Conservation (phyloP, 2,797 vertebrate genomes). For the Anguilla obscura region DNA sequence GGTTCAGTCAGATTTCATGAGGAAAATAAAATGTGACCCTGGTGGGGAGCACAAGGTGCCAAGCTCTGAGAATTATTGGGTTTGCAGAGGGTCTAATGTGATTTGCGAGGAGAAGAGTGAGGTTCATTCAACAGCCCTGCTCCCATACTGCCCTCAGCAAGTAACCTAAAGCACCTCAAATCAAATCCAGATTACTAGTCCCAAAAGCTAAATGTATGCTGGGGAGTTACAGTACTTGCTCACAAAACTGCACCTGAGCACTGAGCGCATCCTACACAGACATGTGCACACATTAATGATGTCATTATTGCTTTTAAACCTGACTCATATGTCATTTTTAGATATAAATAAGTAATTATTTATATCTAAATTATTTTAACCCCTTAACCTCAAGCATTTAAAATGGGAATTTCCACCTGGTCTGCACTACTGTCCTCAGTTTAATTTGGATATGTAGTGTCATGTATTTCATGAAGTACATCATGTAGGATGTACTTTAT, state of each 20-base stretch:
- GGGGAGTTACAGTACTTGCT: neutral
- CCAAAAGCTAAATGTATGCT: neutral
- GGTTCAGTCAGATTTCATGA: neutral
- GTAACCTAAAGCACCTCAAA: neutral
- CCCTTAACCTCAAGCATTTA: too few species aligned
- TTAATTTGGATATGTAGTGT: neutral
- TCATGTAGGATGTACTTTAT: neutral
- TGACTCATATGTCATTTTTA: neutral
- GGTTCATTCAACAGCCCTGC: neutral
- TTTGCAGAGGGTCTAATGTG: neutral
- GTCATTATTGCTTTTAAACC: neutral
- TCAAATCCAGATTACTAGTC: slow-evolving; percentile 8
- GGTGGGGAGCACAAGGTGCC: neutral
- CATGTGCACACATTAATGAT: neutral
- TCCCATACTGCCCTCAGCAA: neutral
- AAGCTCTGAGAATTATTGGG: slow-evolving; percentile 4
- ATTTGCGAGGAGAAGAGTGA: neutral
- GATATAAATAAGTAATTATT: too few species aligned
- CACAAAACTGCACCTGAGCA: neutral
- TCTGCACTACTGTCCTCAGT: neutral
- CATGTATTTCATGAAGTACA: too few species aligned
- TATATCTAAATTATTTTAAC: neutral
- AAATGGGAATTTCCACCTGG: too few species aligned
- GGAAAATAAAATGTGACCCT: neutral
- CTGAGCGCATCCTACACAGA: neutral